Evolutionary conservation across 1,140 invertebrate genomes (phyloP), one percentile per base, ranked within the genome.

Genomic region (Cataglyphis hispanica): DNA sequence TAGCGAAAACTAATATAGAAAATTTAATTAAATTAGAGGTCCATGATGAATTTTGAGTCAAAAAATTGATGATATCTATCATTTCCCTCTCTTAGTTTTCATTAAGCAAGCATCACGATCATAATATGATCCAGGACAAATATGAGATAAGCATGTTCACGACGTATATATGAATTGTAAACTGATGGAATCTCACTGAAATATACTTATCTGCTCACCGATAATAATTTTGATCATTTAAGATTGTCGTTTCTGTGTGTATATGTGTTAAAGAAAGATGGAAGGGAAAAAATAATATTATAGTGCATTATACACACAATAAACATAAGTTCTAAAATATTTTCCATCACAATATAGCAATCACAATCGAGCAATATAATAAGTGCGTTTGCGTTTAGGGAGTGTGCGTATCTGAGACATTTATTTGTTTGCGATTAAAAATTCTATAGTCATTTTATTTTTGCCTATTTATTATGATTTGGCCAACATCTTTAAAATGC

Each of bases 131-230:
- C 67, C 67, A 74, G 78, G 40, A 72, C 37, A 83, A 83, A 83
- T 78, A 78, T 13, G 37, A 74, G 78, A 83, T 83, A 83, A 80
- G 53, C 78, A 60, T n/a, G 13, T 46, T n/a, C 40, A 34, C 60
- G 78, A 72, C 64, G 34, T 53, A 43, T 58, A 40, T 56, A 72
- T 25, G 27, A 83, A 74, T 83, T 46, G 67, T 74, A 56, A 13
- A 69, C 77, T 69, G n/a, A 43, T 27, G 56, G 37, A 74, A 60
- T 40, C 37, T 25, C 37, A 27, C 4, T 13, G 67, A 7, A 37
- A 34, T 50, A 50, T 64, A 2, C 10, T 1, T 46, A 61, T 7
- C 13, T 16, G 2, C 43, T 78, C 19, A 13, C 19, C n/a, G 40
- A 22, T 83, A 25, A 56, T 43, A 46, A 40, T 72, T n/a, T 7